Evolutionary conservation across 2,888 invertebrate genomes (phyloP).

Genomic region (Catocala sponsa): DNA sequence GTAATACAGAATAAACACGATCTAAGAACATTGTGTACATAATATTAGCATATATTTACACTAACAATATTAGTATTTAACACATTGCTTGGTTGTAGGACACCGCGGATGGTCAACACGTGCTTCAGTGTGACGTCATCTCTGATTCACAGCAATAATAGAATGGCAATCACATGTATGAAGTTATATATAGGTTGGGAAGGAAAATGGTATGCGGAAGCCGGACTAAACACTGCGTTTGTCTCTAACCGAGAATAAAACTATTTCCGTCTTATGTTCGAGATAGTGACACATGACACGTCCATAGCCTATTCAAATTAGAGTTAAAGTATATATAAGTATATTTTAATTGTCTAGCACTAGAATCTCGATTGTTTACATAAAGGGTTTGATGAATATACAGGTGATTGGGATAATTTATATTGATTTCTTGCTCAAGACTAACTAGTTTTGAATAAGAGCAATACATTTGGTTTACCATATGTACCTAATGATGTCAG

Average conservation of each 20-base stretch:
- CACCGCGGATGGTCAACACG: conserved; percentile 58
- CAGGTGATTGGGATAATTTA: too few species aligned
- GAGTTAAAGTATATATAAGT: too few species aligned
- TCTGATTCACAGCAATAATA: conserved; percentile 42
- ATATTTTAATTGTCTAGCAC: too few species aligned
- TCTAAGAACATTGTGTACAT: conserved; percentile 44
- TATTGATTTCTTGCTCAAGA: too few species aligned
- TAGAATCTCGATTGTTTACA: too few species aligned
- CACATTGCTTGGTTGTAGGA: conserved; percentile 44
- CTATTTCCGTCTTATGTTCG: conserved; percentile 3
- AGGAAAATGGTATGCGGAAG: conserved; percentile 48
- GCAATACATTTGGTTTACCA: not conserved
- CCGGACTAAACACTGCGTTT: conserved; percentile 13
- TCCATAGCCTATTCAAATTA: not conserved
- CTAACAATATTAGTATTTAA: conserved; percentile 48
- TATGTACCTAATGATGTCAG: too few species aligned
- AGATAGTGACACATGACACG: not conserved
- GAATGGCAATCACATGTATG: conserved; percentile 33
- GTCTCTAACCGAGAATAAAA: conserved; percentile 18
- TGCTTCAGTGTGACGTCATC: conserved; percentile 54
- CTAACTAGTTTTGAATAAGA: too few species aligned
- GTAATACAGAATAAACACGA: conserved; percentile 48
- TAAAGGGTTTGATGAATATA: too few species aligned
- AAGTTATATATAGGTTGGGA: conserved; percentile 25
- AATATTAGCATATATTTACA: conserved; percentile 53